These are phyloP conservation scores for Penaeus chinensis DNA, from an alignment of 1,140 invertebrate species.

Conservation along the genomic window DNA sequence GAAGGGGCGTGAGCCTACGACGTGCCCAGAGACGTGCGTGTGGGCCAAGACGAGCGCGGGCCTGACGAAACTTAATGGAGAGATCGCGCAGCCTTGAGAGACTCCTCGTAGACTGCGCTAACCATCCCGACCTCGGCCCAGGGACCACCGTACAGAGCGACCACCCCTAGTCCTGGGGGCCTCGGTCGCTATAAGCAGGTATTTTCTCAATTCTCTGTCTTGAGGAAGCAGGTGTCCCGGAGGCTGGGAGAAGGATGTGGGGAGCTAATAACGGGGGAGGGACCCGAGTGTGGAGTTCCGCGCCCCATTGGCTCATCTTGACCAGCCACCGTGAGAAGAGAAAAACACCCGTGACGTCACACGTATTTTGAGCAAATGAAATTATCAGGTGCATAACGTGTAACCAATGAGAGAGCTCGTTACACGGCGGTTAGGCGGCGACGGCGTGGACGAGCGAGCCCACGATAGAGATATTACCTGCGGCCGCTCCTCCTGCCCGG, in stretches of 20 bases:
- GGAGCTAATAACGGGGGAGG: constrained; percentile 1
- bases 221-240: constrained; percentile 23
- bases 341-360: constrained; percentile 39
- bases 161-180: constrained; percentile 16
- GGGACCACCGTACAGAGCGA: constrained; percentile 40
- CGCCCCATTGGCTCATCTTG: constrained; percentile 27
- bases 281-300: not conserved
- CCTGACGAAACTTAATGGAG: constrained; percentile 39
- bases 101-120: constrained; percentile 33
- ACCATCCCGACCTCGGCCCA: constrained; percentile 24
- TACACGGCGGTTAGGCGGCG: constrained; percentile 19
- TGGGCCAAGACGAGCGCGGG: too few species aligned
- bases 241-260: constrained; percentile 34
- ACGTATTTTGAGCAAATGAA: constrained; percentile 35
- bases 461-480: not conserved
- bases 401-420: constrained; percentile 28
- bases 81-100: constrained; percentile 10
- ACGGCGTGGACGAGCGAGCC: too few species aligned
- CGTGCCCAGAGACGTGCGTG: not conserved
- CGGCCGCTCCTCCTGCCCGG: not conserved
- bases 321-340: constrained; percentile 15
- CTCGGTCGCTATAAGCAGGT: constrained; percentile 32
- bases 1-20: not conserved
- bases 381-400: constrained; percentile 44
- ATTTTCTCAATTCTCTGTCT: constrained; percentile 28